Percentiles rank a stretch among this genome's conserved stretches.
Evolutionary conservation across 2,113 vertebrate genomes (phyloP).

Genomic region (Microtus montanus): DNA sequence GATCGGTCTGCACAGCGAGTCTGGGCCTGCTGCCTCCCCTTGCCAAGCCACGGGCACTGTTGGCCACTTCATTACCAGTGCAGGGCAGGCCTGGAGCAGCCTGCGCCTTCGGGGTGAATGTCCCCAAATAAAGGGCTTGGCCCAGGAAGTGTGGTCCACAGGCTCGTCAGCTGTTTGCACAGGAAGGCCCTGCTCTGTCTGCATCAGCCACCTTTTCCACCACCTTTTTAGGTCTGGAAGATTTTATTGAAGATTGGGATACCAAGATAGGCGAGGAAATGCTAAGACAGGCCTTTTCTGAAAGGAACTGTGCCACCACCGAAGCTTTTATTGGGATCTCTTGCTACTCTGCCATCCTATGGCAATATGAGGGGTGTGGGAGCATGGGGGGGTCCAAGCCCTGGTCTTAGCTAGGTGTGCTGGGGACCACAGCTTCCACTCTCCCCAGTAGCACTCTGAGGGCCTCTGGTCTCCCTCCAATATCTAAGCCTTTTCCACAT

Average conservation of each 20-base stretch:
- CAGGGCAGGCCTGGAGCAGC: constrained; percentile 62
- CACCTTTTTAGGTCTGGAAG: background rate
- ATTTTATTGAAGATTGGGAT: background rate
- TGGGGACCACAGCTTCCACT: background rate
- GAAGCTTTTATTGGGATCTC: background rate
- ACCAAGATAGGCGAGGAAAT: background rate
- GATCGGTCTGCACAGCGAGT: background rate
- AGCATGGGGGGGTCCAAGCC: background rate
- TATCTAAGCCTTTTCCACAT: background rate
- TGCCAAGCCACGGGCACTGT: constrained; percentile 49
- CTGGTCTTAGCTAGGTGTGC: background rate
- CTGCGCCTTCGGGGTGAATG: constrained; percentile 55
- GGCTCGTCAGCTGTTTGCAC: background rate
- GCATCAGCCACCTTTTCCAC: background rate
- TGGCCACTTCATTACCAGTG: constrained; percentile 62
- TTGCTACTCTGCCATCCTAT: background rate
- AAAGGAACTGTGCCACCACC: background rate
- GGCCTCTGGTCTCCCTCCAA: background rate
- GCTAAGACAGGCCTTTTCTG: background rate
- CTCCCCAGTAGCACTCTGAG: background rate
- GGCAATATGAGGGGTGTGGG: background rate
- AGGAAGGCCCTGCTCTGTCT: constrained; percentile 43
- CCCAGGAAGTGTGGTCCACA: background rate
- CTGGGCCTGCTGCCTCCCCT: background rate
- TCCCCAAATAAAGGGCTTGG: constrained; percentile 53